Evolutionary conservation across 1,140 invertebrate genomes (phyloP).

Genomic region (Danaus melanippus): DNA sequence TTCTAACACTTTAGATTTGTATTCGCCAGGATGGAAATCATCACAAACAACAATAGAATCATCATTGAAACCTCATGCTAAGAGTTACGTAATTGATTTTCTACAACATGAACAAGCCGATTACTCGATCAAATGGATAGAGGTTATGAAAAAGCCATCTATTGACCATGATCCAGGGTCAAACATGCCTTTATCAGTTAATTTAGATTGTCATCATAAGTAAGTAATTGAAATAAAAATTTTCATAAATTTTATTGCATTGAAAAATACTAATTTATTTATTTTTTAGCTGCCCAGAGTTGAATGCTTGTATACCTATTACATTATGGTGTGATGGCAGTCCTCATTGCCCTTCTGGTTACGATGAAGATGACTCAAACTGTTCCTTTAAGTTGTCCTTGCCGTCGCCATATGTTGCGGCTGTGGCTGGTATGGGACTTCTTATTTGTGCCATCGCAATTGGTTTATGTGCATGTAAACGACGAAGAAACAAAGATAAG

Average conservation of each 20-base stretch:
- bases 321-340: constrained; percentile 91
- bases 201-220: constrained; percentile 80
- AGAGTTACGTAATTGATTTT: constrained; percentile 82
- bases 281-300: constrained; percentile 81
- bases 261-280: constrained; percentile 11
- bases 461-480: constrained; percentile 60
- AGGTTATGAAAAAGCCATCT: constrained; percentile 80
- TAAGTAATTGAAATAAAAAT: constrained; percentile 44
- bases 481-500: constrained; percentile 76
- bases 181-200: constrained; percentile 74
- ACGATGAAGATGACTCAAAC: constrained; percentile 84
- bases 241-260: neutral
- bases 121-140: constrained; percentile 84
- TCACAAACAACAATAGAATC: constrained; percentile 64
- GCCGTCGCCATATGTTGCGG: constrained; percentile 77
- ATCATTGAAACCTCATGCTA: constrained; percentile 73
- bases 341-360: constrained; percentile 87
- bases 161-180: constrained; percentile 70
- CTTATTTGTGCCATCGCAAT: constrained; percentile 78
- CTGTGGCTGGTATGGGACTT: constrained; percentile 75
- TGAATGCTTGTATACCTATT: constrained; percentile 89
- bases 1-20: constrained; percentile 76
- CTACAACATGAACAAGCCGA: constrained; percentile 79
- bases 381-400: constrained; percentile 80
- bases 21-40: constrained; percentile 82